phyloP scores from a whole-genome alignment of 1,140 invertebrate genomes.

The Batillaria attramentaria region DNA sequence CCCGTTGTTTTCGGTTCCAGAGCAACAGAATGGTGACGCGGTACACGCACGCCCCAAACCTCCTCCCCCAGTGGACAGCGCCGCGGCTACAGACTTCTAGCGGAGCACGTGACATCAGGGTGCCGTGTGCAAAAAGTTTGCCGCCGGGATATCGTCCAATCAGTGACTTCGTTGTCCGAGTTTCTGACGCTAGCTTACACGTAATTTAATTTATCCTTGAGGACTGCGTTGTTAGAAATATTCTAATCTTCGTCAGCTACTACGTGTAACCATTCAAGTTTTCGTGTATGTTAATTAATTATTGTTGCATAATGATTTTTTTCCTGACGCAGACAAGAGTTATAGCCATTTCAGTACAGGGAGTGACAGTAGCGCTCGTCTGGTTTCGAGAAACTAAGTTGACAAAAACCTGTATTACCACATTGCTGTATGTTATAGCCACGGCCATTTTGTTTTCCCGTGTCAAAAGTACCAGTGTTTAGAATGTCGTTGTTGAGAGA shows the following conservation, averaged over 20 bases:
- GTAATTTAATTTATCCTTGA: neutral
- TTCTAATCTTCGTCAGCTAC: neutral
- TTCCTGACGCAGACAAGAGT: too few species aligned
- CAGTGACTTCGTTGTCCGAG: neutral
- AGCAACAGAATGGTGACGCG: conserved; percentile 27
- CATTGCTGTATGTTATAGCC: neutral
- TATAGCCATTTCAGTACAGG: too few species aligned
- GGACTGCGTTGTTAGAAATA: neutral
- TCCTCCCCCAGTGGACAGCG: neutral
- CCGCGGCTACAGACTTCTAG: conserved; percentile 30
- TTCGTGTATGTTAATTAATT: neutral
- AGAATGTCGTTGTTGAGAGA: too few species aligned
- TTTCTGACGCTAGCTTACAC: neutral
- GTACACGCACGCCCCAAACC: neutral
- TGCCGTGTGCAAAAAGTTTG: neutral
- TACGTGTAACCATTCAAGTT: neutral
- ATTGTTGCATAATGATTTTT: too few species aligned
- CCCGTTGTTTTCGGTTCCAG: neutral
- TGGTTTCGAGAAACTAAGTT: too few species aligned
- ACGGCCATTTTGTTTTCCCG: neutral
- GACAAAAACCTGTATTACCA: too few species aligned
- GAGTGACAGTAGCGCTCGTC: too few species aligned
- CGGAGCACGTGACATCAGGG: conserved; percentile 16
- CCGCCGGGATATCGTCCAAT: neutral
- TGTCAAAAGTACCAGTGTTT: too few species aligned